Evolutionary conservation across 1,140 invertebrate genomes (phyloP).

Genomic region (Phocides pigmalion): DNA sequence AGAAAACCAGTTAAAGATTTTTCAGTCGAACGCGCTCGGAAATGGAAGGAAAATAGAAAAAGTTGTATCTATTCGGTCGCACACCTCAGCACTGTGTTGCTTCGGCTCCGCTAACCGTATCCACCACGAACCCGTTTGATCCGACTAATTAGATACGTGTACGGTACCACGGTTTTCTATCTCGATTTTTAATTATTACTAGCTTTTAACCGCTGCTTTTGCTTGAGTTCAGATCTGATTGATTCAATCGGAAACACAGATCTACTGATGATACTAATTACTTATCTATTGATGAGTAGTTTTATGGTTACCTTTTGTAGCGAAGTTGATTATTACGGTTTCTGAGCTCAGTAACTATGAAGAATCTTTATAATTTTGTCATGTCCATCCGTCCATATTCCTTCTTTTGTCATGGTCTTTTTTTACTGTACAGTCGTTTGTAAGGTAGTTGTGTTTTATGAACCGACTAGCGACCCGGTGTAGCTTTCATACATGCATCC

Average conservation of each 20-base stretch:
- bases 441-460: too few relatives aligned
- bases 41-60: conserved; percentile 36
- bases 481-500: too few relatives aligned
- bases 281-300: too few relatives aligned
- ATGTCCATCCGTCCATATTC: too few relatives aligned
- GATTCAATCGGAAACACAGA: conserved; percentile 1
- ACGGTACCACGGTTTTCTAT: conserved; percentile 15
- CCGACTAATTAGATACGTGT: conserved; percentile 52
- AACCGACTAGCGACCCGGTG: too few relatives aligned
- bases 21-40: conserved; percentile 29
- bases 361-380: too few relatives aligned
- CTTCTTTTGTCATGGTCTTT: too few relatives aligned
- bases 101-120: conserved; percentile 41
- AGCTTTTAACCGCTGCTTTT: conserved; percentile 1
- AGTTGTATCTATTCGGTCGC: conserved; percentile 36
- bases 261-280: too few relatives aligned
- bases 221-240: neutral
- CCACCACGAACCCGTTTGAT: conserved; percentile 48
- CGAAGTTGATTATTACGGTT: too few relatives aligned
- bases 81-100: conserved; percentile 42
- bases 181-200: conserved; percentile 15
- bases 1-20: conserved; percentile 36
- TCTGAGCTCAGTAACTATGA: too few relatives aligned
- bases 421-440: too few relatives aligned
- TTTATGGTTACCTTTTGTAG: too few relatives aligned